Evolutionary conservation across 2,888 invertebrate species (phyloP).

Genomic region (Diplazon laetatorius): DNA sequence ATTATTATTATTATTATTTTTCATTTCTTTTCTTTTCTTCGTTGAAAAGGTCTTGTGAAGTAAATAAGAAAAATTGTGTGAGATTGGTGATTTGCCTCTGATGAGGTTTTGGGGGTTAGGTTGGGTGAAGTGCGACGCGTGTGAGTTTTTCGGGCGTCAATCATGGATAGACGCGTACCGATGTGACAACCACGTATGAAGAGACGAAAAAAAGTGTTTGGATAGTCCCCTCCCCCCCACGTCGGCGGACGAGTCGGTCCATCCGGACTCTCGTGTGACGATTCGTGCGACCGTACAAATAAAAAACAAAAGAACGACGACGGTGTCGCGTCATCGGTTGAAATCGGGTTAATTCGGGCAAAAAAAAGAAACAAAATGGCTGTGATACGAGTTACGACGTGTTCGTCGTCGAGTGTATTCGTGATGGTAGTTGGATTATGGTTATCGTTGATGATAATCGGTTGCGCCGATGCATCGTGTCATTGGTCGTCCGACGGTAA

Average conservation of each 20-base stretch:
- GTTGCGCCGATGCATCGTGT: slow-evolving; percentile 81
- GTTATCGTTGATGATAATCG: slow-evolving; percentile 18
- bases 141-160: no score
- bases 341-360: not conserved
- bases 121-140: no score
- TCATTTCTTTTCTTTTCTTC: no score
- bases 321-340: not conserved
- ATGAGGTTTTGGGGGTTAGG: no score
- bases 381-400: slow-evolving; percentile 56
- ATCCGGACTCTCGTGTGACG: no score
- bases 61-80: no score
- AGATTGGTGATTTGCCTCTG: no score
- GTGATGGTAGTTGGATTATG: not conserved
- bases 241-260: no score
- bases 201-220: slow-evolving; percentile 27
- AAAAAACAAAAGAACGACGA: slow-evolving; percentile 2
- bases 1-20: no score
- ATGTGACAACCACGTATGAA: slow-evolving; percentile 35
- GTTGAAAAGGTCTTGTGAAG: no score
- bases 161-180: slow-evolving; percentile 6
- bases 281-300: no score
- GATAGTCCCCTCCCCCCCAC: no score
- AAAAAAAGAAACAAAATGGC: slow-evolving; percentile 60
- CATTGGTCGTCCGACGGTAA: slow-evolving; percentile 85
- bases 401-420: slow-evolving; percentile 33